phyloP scores from a whole-genome alignment of 1,140 invertebrate species.

The Triops cancriformis region DNA sequence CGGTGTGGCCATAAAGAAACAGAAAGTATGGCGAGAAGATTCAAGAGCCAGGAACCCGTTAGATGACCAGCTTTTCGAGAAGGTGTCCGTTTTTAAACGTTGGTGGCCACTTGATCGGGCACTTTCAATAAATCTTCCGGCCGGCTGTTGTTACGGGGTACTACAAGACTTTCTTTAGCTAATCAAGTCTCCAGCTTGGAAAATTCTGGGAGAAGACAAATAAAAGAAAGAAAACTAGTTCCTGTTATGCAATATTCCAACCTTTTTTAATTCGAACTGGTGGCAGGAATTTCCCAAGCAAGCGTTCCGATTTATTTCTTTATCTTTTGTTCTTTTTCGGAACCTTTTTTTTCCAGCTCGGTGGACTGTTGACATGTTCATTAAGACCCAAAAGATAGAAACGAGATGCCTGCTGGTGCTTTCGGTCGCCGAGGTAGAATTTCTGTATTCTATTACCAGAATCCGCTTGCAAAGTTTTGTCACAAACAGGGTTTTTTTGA shows the following conservation, averaged over 20 bases:
- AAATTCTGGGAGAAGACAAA: not conserved
- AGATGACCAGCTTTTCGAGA: not conserved
- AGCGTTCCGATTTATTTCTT: not conserved
- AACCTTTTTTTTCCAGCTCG: not conserved
- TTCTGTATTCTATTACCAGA: not conserved
- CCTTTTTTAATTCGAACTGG: not conserved
- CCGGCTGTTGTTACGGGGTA: too few species aligned
- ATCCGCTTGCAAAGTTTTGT: not conserved
- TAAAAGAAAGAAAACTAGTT: not conserved
- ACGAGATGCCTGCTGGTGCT: not conserved
- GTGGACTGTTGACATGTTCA: not conserved
- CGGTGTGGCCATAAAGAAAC: not conserved
- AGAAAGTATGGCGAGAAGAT: not conserved
- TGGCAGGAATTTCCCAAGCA: not conserved
- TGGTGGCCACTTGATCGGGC: not conserved
- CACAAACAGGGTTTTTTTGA: too few species aligned
- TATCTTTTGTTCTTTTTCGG: not conserved
- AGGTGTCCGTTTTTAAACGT: not conserved
- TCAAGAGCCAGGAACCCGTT: not conserved
- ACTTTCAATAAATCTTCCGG: not conserved
- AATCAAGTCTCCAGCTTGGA: too few species aligned
- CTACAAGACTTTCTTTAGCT: too few species aligned
- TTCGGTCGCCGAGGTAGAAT: not conserved
- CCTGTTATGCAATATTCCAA: not conserved
- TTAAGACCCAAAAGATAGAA: not conserved